Conservation (phyloP, 2,888 invertebrate species). For the Rotaria magnacalcarata region DNA sequence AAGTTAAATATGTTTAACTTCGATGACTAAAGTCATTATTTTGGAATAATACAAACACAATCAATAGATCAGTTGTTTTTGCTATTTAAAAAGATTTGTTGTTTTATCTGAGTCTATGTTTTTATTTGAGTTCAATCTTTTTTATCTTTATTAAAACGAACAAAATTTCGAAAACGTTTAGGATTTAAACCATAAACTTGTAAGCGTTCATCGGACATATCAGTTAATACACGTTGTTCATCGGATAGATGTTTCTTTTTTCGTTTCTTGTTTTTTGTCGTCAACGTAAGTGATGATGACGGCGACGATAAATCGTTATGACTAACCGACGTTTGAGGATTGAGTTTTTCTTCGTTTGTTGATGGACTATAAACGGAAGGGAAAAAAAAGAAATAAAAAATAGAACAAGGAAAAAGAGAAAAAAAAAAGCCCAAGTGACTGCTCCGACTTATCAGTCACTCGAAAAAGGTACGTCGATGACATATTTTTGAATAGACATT, state of each 20-base stretch:
- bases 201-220: conserved; percentile 73
- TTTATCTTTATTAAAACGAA: conserved; percentile 18
- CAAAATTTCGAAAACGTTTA: conserved; percentile 51
- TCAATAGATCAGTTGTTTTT: too few species aligned
- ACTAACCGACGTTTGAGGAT: background rate
- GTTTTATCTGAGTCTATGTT: background rate
- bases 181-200: conserved; percentile 73
- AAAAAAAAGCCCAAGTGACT: background rate
- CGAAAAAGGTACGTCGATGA: too few species aligned
- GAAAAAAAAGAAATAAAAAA: background rate
- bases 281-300: background rate
- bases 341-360: background rate
- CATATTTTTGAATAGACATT: too few species aligned
- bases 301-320: background rate
- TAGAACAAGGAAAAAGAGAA: background rate
- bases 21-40: too few species aligned
- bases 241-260: conserved; percentile 46
- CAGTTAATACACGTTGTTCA: conserved; percentile 50
- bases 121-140: background rate
- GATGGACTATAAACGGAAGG: background rate
- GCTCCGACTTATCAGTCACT: too few species aligned
- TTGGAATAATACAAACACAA: too few species aligned
- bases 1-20: too few species aligned
- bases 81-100: too few species aligned
- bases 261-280: conserved; percentile 46